Base-by-base conservation (phyloP, 2,888 invertebrate species). In the Nemurella pictetii region DNA sequence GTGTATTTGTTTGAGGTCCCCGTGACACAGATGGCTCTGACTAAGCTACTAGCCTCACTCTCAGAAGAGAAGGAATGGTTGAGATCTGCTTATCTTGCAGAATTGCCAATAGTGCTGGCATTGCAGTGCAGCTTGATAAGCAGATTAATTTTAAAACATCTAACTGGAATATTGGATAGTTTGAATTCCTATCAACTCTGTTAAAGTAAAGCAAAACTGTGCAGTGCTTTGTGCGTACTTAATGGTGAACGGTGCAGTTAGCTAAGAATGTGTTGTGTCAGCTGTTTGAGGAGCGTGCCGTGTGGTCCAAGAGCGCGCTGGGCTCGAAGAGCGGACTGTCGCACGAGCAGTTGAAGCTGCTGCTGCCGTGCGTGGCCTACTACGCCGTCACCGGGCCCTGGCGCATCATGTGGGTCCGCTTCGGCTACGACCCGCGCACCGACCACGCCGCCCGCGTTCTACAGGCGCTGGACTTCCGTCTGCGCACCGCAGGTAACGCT, bases 381-480 rank as follows among this genome's bases (percentile, higher is more conserved):
- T 97, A 97, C 89, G 96, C 96, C 90, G 92, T 93, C 84, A 95
- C 94, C 86, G 99, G 99, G 0, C 99, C 98, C 0, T 99, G 98
- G 98, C 93, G 98, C 87, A 93, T 95, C 84, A 93, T 96, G 89
- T 99, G 99, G 96, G 95, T 97, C 0, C 94, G 93, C 88, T 95
- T 95, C 88, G 98, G 98, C 0, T 99, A 97, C 89, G 98, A 99
- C 91, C 99, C 99, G 0, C 92, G 97, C 30, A 94, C 94, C 87
- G 94, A 97, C 87, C 94, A 95, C 3, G 91, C 91, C 0, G 93
- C 98, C 0, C 94, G 96, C 87, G 93, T 94, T 84, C 98, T 96
- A 89, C 99, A 99, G 91, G 95, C 95, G 0, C 91, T 98, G 85
- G 98, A 98, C 90, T 97, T 96, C 89, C 92, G 97, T 87, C 90